These are phyloP conservation scores for Etia nguti DNA, from an alignment of 2,113 vertebrate species.

Conservation along the genomic window DNA sequence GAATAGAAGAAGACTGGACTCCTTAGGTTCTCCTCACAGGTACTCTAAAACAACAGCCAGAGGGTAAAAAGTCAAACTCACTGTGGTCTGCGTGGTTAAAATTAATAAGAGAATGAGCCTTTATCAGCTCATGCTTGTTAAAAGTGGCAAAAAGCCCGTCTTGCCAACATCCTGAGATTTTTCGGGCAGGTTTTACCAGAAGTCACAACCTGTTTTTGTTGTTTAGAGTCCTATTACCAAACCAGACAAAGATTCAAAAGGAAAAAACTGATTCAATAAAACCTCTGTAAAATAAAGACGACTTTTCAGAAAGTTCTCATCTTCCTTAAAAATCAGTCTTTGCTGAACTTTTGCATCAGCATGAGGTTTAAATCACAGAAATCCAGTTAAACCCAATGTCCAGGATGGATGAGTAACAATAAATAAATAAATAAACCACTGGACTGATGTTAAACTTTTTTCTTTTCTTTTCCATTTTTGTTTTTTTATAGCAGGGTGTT, in stretches of 20 bases:
- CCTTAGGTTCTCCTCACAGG: not conserved
- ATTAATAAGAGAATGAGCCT: rapidly evolving
- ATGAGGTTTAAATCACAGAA: not conserved
- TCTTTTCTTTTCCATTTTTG: rapidly evolving
- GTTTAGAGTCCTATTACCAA: not conserved
- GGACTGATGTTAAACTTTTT: not conserved
- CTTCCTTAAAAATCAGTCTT: not conserved
- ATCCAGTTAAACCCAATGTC: not conserved
- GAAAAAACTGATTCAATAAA: rapidly evolving
- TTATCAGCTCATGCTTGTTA: not conserved
- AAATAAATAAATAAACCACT: not conserved
- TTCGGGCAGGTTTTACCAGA: not conserved
- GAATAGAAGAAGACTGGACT: rapidly evolving
- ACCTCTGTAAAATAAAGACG: not conserved
- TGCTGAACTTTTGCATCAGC: not conserved
- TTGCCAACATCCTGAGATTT: not conserved
- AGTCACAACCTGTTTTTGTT: not conserved
- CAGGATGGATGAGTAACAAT: not conserved
- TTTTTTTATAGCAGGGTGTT: not conserved
- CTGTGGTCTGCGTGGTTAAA: not conserved
- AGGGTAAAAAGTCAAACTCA: not conserved
- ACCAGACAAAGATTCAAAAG: not conserved
- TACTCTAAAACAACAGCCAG: not conserved
- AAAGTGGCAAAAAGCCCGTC: not conserved
- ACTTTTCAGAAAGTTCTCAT: not conserved